Conservation (phyloP, 2,113 vertebrate species). For the Noturus placidus region DNA sequence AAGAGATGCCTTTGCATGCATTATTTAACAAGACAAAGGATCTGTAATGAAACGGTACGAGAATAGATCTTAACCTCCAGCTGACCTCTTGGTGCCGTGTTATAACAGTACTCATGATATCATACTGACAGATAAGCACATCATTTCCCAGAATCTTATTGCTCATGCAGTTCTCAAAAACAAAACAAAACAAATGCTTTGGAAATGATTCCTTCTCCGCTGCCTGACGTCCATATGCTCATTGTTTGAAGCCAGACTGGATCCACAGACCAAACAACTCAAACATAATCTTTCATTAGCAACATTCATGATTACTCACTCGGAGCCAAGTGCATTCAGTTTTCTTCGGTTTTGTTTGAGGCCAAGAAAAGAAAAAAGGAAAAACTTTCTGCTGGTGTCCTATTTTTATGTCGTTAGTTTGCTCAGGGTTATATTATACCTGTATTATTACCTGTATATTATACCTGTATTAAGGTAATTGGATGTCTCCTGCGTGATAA, state of each 20-base stretch:
- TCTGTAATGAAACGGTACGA: not conserved
- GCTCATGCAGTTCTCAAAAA: not conserved
- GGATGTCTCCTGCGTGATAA: constrained; percentile 2
- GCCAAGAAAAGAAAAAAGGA: not conserved
- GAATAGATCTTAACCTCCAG: not conserved
- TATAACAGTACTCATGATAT: not conserved
- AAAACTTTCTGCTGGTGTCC: not conserved
- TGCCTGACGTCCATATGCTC: constrained; percentile 1
- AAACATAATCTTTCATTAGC: not conserved
- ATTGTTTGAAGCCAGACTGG: not conserved
- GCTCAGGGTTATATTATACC: too few species aligned
- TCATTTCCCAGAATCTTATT: not conserved
- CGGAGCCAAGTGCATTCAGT: not conserved
- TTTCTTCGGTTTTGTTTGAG: not conserved
- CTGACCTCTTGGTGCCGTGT: not conserved
- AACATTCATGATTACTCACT: not conserved
- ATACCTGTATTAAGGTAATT: not conserved
- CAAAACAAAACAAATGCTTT: not conserved
- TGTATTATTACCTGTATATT: too few species aligned
- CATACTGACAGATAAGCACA: not conserved
- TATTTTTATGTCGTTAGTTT: not conserved
- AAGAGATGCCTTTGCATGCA: too few species aligned
- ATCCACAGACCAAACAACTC: not conserved
- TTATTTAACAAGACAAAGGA: not conserved
- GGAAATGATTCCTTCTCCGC: not conserved